phyloP scores from a whole-genome alignment of 2,888 invertebrate genomes.

The Linyphia triangularis region DNA sequence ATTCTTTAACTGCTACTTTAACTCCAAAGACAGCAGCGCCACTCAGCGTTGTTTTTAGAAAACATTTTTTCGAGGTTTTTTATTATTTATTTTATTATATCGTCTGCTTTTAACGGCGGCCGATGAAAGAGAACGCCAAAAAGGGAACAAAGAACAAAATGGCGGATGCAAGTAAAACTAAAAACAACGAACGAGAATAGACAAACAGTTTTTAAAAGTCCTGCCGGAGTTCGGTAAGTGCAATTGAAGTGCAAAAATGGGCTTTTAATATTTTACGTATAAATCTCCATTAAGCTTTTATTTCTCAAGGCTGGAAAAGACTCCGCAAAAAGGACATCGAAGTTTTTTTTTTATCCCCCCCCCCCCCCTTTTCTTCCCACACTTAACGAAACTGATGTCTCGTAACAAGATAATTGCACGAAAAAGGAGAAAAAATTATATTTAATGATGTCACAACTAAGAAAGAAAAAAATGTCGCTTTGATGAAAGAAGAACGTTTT shows the following conservation, averaged over 20 bases:
- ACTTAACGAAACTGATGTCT: constrained; percentile 70
- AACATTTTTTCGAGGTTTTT: constrained; percentile 32
- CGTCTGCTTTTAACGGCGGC: constrained; percentile 55
- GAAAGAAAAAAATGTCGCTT: constrained; percentile 54
- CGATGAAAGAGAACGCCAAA: constrained; percentile 62
- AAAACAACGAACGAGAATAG: constrained; percentile 56
- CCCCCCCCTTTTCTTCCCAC: not conserved
- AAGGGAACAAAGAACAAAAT: constrained; percentile 35
- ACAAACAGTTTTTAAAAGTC: constrained; percentile 72
- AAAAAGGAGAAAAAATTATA: constrained; percentile 55
- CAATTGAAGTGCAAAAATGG: constrained; percentile 71
- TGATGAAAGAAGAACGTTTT: constrained; percentile 60
- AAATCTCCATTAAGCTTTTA: constrained; percentile 72
- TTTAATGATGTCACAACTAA: constrained; percentile 70
- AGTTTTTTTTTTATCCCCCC: constrained; percentile 15
- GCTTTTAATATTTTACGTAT: constrained; percentile 71
- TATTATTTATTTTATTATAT: constrained; percentile 35
- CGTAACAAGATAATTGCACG: constrained; percentile 68
- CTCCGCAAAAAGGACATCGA: constrained; percentile 37
- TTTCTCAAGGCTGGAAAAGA: constrained; percentile 58
- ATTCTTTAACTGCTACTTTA: constrained; percentile 72
- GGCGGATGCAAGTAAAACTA: constrained; percentile 24
- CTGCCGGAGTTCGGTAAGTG: constrained; percentile 65
- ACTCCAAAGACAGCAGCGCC: constrained; percentile 65
- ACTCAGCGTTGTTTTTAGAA: constrained; percentile 44